phyloP scores from a whole-genome alignment of 2,888 invertebrate genomes.

The Gonocerus acuteangulatus region DNA sequence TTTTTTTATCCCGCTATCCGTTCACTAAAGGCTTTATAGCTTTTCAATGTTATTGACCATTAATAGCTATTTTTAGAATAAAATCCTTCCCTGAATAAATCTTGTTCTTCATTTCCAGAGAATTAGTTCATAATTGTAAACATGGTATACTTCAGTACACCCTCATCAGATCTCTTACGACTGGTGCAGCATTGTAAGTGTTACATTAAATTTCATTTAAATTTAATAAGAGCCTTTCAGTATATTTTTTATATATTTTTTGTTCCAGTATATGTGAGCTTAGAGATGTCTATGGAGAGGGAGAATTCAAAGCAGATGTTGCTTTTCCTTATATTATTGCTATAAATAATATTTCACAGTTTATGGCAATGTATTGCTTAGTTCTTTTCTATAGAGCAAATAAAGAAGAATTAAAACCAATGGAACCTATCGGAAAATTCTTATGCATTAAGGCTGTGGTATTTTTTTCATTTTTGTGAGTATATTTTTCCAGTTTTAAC shows the following conservation, averaged over 20 bases:
- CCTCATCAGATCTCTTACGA: conserved; percentile 80
- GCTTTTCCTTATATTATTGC: conserved; percentile 87
- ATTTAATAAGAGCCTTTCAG: background rate
- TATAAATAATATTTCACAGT: conserved; percentile 85
- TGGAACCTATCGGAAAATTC: conserved; percentile 92
- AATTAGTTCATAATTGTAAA: conserved; percentile 89
- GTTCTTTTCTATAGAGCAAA: conserved; percentile 89
- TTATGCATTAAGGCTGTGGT: conserved; percentile 95
- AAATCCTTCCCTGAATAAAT: no score
- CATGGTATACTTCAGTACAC: conserved; percentile 95
- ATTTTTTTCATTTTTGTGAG: conserved; percentile 97
- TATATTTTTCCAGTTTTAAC: conserved; percentile 40
- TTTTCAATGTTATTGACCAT: no score
- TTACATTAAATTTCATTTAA: background rate
- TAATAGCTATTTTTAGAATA: no score
- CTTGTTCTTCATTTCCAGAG: conserved; percentile 52
- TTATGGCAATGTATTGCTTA: conserved; percentile 92
- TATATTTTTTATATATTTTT: background rate
- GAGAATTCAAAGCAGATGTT: conserved; percentile 73
- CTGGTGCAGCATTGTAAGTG: conserved; percentile 78
- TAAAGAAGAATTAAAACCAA: conserved; percentile 74
- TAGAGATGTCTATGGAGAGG: conserved; percentile 80
- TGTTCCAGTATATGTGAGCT: conserved; percentile 70
- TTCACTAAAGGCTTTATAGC: no score
- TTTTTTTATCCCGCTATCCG: no score